Percentiles rank a stretch among this genome's conserved stretches.
phyloP scores from a whole-genome alignment of 2,797 vertebrate species.

The Enteromius viviparus region DNA sequence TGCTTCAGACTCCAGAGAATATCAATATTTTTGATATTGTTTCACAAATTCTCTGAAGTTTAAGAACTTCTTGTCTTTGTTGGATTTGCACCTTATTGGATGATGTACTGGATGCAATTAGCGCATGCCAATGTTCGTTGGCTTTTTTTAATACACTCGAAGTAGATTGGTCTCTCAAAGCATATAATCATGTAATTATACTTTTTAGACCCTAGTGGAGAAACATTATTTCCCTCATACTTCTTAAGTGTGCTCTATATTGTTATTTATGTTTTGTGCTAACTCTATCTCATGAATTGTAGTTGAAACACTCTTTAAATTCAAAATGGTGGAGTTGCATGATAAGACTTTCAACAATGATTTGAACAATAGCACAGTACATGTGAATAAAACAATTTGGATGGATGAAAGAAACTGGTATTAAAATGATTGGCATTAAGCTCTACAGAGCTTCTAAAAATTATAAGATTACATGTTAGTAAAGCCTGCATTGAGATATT shows the following conservation, averaged over 20 bases:
- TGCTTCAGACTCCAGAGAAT: no score
- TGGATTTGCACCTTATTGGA: no score
- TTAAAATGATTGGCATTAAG: slow-evolving; percentile 30
- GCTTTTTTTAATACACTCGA: no score
- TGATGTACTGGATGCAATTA: no score
- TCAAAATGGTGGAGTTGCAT: not conserved
- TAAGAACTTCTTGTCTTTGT: no score
- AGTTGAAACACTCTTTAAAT: not conserved
- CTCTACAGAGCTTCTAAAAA: slow-evolving; percentile 13
- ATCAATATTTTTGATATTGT: no score
- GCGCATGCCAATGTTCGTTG: no score
- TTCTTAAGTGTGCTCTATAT: not conserved
- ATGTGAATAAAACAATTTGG: not conserved
- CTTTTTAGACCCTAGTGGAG: not conserved
- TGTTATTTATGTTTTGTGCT: not conserved
- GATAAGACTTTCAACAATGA: not conserved
- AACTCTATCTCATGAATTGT: not conserved
- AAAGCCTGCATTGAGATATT: slow-evolving; percentile 27
- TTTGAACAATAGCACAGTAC: slow-evolving; percentile 7
- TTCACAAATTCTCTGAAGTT: no score
- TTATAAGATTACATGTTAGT: slow-evolving; percentile 9
- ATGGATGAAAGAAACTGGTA: slow-evolving; percentile 16
- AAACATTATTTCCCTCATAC: not conserved
- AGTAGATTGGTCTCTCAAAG: no score
- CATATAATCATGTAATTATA: not conserved